Evolutionary conservation across 2,797 vertebrate species (phyloP).

Genomic region (Presbytis comata): DNA sequence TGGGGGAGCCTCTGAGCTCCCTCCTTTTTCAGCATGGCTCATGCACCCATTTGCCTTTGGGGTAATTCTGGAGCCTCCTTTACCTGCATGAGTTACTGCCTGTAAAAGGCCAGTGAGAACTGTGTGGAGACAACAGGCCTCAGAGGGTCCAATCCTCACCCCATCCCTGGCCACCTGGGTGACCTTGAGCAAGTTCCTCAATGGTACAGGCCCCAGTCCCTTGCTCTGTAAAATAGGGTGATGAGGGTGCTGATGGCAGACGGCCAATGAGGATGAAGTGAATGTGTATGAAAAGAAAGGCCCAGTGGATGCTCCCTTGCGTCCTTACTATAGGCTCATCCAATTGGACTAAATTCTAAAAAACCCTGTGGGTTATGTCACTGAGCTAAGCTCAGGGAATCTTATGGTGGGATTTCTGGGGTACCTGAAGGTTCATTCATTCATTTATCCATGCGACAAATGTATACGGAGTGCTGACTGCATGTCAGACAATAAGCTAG

Average conservation of each 20-base stretch:
- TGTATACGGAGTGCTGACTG: background rate
- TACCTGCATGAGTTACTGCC: background rate
- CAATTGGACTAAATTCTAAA: background rate
- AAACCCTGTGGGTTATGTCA: background rate
- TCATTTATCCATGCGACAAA: background rate
- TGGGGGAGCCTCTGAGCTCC: background rate
- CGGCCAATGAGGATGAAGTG: fast-evolving
- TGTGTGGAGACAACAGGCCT: background rate
- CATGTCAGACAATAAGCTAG: background rate
- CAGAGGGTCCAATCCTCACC: background rate
- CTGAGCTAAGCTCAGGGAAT: background rate
- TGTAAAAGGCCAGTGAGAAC: background rate
- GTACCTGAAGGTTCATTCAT: background rate
- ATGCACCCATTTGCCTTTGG: background rate
- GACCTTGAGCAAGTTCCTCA: background rate
- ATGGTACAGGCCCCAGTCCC: background rate
- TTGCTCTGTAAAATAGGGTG: background rate
- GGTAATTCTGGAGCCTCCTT: background rate
- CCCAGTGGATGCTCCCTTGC: too few species aligned
- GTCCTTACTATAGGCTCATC: background rate
- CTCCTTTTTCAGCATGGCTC: background rate
- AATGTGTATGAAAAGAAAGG: background rate
- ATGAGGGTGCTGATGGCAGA: background rate
- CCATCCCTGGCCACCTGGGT: background rate
- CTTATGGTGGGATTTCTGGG: background rate